Percentiles rank a stretch among this genome's conserved stretches.
Conservation (phyloP, 1,140 invertebrate genomes). For the Caenorhabditis remanei region DNA sequence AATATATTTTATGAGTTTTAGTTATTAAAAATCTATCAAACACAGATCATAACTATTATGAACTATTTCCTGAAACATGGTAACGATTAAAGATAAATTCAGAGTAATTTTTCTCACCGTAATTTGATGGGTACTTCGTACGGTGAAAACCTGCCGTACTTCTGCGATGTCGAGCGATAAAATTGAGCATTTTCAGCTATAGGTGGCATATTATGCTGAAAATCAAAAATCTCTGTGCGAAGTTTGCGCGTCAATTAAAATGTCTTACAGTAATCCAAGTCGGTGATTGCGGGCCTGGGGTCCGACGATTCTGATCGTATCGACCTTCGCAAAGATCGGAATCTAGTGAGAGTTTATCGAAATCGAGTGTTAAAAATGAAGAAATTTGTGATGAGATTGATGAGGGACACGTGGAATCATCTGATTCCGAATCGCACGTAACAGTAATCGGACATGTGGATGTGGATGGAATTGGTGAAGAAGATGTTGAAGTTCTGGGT, state of each 20-base stretch:
- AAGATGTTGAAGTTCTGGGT: not conserved
- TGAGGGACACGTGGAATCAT: not conserved
- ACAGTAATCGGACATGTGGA: not conserved
- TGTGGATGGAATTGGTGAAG: not conserved
- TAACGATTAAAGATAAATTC: too few relatives aligned
- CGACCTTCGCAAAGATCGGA: constrained; percentile 23
- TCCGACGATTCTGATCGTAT: not conserved
- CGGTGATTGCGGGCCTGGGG: constrained; percentile 25
- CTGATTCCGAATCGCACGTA: constrained; percentile 4
- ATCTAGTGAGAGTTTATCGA: constrained; percentile 35
- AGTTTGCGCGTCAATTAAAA: not conserved
- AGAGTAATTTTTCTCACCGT: not conserved
- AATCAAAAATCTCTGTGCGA: not conserved
- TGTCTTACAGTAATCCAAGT: constrained; percentile 23
- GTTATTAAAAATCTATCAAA: not conserved
- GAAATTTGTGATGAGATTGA: not conserved
- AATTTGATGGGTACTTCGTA: constrained; percentile 36
- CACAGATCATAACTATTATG: too few relatives aligned
- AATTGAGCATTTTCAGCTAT: constrained; percentile 17
- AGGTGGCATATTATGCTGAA: constrained; percentile 23
- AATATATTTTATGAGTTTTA: not conserved
- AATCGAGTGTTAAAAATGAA: constrained; percentile 34
- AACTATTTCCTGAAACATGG: too few relatives aligned
- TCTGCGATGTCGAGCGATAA: constrained; percentile 7
- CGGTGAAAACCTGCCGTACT: not conserved